Conservation (phyloP, 2,113 vertebrate species). For the Psephotus haematonotus region DNA sequence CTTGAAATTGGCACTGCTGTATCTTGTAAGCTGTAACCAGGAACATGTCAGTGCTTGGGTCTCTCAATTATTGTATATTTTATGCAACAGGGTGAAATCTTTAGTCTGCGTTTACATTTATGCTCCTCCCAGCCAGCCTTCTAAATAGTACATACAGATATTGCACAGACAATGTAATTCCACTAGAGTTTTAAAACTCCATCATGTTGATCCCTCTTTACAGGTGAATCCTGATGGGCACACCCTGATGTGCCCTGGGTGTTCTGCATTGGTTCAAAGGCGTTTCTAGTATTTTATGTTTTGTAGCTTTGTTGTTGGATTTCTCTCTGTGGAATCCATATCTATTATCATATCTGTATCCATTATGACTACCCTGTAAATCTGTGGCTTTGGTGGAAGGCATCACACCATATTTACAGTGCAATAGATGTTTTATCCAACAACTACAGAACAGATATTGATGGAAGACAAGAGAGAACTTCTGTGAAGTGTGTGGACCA, state of each 20-base stretch:
- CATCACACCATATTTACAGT: neutral
- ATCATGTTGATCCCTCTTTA: neutral
- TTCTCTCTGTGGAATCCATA: neutral
- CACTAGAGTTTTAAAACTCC: fast-evolving
- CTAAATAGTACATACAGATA: neutral
- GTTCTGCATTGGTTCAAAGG: neutral
- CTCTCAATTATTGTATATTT: neutral
- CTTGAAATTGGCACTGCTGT: neutral
- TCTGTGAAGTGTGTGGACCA: neutral
- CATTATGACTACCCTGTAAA: neutral
- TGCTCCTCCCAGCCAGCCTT: neutral
- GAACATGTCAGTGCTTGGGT: neutral
- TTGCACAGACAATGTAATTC: neutral
- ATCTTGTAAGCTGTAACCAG: neutral
- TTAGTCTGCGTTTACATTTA: neutral
- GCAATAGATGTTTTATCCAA: neutral
- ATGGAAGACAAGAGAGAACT: neutral
- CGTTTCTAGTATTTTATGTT: neutral
- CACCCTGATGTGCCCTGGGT: neutral
- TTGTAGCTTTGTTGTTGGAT: neutral
- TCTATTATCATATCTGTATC: neutral
- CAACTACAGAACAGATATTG: neutral
- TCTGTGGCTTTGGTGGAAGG: neutral
- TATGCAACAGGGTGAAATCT: neutral
- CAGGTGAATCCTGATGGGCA: too few species aligned